Evolutionary conservation across 2,888 invertebrate genomes (phyloP).

Genomic region (Morpho achilles): DNA sequence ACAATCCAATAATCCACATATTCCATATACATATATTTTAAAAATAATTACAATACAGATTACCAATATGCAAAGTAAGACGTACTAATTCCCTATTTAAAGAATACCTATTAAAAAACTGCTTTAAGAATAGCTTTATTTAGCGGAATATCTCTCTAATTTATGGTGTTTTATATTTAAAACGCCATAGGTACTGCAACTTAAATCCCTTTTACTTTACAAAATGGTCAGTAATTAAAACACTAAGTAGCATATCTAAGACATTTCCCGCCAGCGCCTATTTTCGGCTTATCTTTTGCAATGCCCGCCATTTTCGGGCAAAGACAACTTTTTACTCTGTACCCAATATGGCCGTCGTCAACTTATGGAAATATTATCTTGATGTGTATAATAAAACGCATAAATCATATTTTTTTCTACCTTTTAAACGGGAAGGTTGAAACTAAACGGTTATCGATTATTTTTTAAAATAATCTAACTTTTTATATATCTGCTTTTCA

Average conservation of each 20-base stretch:
- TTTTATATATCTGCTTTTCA: conserved; percentile 1
- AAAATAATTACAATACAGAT: too few species aligned
- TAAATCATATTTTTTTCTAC: conserved; percentile 32
- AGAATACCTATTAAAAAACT: too few species aligned
- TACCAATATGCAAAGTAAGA: too few species aligned
- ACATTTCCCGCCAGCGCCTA: conserved; percentile 47
- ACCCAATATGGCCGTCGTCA: conserved; percentile 45
- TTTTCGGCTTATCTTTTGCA: conserved; percentile 46
- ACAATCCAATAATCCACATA: too few species aligned
- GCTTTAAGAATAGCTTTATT: background rate
- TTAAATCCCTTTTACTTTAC: conserved; percentile 7
- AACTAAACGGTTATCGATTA: conserved; percentile 23
- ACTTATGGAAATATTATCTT: conserved; percentile 60
- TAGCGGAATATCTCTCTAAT: background rate
- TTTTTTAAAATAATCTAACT: conserved; percentile 17
- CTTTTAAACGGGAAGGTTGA: conserved; percentile 16
- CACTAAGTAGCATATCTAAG: conserved; percentile 51
- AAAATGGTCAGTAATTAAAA: conserved; percentile 34
- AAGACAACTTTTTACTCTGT: conserved; percentile 49
- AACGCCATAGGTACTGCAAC: background rate
- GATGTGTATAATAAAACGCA: conserved; percentile 41
- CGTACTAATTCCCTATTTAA: too few species aligned
- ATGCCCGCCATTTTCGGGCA: conserved; percentile 44
- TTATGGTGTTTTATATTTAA: conserved; percentile 8
- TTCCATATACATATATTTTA: too few species aligned